Percentiles rank a stretch among this genome's conserved stretches.
phyloP scores from a whole-genome alignment of 2,113 vertebrate genomes.

The Trogon melanurus region DNA sequence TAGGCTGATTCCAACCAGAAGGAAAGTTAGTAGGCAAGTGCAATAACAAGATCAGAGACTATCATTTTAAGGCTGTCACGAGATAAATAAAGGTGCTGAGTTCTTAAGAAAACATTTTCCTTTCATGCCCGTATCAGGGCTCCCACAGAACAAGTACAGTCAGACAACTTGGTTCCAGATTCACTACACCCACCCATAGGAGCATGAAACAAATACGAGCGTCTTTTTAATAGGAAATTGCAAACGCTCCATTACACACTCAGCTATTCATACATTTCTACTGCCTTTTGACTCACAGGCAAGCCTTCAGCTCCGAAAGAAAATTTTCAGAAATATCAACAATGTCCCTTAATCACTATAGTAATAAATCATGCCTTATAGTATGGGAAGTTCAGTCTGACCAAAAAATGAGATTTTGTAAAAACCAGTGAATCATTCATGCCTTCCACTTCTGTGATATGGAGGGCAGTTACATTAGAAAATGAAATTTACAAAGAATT shows the following conservation, averaged over 20 bases:
- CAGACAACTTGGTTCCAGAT: not conserved
- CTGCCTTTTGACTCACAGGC: not conserved
- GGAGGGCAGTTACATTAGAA: not conserved
- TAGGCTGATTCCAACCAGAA: not conserved
- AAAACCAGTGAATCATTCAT: not conserved
- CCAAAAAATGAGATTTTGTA: not conserved
- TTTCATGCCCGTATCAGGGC: not conserved
- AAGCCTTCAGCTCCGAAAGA: not conserved
- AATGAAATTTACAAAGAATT: not conserved
- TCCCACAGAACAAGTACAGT: not conserved
- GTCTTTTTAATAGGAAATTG: not conserved
- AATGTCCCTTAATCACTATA: not conserved
- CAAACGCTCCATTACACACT: conserved; percentile 22
- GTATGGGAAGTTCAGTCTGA: not conserved
- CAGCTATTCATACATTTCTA: conserved; percentile 1
- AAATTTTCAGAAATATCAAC: conserved; percentile 19
- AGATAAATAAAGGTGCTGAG: not conserved
- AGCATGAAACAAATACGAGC: not conserved
- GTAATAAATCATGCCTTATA: conserved; percentile 1
- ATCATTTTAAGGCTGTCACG: not conserved
- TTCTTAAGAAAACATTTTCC: not conserved
- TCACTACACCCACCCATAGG: not conserved
- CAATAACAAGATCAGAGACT: not conserved
- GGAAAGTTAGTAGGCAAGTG: not conserved
- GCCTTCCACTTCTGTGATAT: not conserved